These are phyloP conservation scores for Plectus sambesii DNA, from an alignment of 1,140 invertebrate genomes.

Conservation along the genomic window DNA sequence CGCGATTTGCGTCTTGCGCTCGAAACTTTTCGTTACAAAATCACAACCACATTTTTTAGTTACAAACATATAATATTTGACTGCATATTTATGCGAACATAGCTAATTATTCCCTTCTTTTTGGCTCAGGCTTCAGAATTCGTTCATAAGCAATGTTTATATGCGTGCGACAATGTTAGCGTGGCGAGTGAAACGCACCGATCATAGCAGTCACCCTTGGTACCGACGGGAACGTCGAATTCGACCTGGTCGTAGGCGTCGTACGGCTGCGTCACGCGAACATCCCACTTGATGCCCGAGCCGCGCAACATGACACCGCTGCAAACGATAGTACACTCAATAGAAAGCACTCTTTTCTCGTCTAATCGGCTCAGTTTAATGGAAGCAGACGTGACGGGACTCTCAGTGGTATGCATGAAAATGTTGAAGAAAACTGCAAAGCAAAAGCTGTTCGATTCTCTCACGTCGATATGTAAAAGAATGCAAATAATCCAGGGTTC, in stretches of 20 bases:
- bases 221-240: conserved; percentile 90
- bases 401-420: not conserved
- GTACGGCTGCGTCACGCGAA: conserved; percentile 85
- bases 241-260: conserved; percentile 85
- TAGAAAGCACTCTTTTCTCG: not conserved
- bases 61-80: too few species aligned
- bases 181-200: too few species aligned
- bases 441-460: too few species aligned
- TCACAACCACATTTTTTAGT: not conserved
- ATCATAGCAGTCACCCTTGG: conserved; percentile 88
- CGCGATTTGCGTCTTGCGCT: conserved; percentile 3
- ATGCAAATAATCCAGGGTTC: too few species aligned
- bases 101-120: too few species aligned
- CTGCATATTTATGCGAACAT: too few species aligned
- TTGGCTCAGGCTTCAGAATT: too few species aligned
- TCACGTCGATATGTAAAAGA: too few species aligned
- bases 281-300: conserved; percentile 95
- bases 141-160: too few species aligned
- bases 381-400: not conserved
- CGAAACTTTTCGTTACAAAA: not conserved
- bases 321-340: conserved; percentile 41
- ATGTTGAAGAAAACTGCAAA: not conserved
- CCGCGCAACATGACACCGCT: conserved; percentile 89
- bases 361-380: not conserved
- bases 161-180: too few species aligned